Percentiles rank a stretch among this genome's conserved stretches.
Conservation (phyloP, 2,113 vertebrate genomes). For the Odontophorus gujanensis region DNA sequence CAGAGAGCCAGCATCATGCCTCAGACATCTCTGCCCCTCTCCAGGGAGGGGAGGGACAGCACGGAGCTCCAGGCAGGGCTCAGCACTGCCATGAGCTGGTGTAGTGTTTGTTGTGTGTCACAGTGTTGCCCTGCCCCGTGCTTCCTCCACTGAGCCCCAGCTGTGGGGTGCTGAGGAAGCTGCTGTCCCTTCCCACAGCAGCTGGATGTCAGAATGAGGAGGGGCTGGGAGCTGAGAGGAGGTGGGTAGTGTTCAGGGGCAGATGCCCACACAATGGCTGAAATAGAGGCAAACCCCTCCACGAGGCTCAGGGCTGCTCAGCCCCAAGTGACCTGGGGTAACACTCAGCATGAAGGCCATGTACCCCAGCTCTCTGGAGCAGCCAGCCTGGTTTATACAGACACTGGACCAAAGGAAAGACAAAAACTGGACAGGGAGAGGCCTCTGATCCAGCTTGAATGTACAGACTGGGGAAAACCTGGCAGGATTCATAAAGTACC, state of each 20-base stretch:
- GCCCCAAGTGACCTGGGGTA: too few species aligned
- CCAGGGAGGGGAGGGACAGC: accelerated
- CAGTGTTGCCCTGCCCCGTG: slow-evolving; percentile 28
- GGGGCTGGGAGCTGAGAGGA: neutral
- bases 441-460: neutral
- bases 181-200: neutral
- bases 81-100: neutral
- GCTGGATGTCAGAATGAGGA: neutral
- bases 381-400: neutral
- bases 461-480: neutral
- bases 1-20: neutral
- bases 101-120: slow-evolving; percentile 17
- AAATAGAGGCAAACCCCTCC: neutral
- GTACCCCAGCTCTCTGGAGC: neutral
- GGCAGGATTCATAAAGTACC: neutral
- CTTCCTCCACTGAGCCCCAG: neutral
- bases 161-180: accelerated
- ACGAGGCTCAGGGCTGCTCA: neutral
- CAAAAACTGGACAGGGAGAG: neutral
- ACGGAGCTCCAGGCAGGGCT: neutral
- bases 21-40: neutral
- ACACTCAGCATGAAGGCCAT: neutral
- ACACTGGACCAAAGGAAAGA: neutral
- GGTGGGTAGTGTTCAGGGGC: neutral
- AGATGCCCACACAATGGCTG: neutral